Evolutionary conservation across 1,140 invertebrate genomes (phyloP), one percentile per base, ranked within the genome.

Genomic region (Pseudobourletiella spinata): DNA sequence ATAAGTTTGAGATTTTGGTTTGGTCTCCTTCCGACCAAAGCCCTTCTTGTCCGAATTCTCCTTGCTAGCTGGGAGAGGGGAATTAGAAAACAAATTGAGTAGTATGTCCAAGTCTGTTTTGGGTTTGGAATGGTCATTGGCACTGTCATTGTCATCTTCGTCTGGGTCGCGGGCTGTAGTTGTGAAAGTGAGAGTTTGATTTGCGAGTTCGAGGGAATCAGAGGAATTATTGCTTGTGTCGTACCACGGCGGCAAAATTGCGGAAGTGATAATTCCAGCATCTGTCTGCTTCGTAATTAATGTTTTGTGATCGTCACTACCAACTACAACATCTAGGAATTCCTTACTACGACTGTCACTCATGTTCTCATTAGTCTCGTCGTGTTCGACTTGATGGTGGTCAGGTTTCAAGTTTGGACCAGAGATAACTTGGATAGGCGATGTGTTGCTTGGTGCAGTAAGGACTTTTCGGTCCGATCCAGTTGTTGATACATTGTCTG

Each of bases 211-310:
- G 11, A 55, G 54, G 22, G 54, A 51, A 3, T 50, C 57, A 32
- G 26, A 35, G 4, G 28, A 26, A 28, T 57, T 63, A 3, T 56
- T 57, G 30, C 57, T 63, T 8, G 44, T 26, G 25, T 67, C 63
- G 39, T 57, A 70, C 68, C 68, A 70, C 2, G 68, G 61, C 14
- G 68, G 68, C 18, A 70, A 35, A 30, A 67, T 70, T 4, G 63
- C 68, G 20, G 68, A 67, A 0, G 68, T 70, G 3, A 70, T 52
- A 18, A 70, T 59, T 29, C 65, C 65, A 42, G 59, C 51, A 0
- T 64, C 63, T 15, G 65, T 67, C 28, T 67, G 25, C 46, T 70
- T 70, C n/a, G 65, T 70, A 2, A 70, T 35, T 20, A 70, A 29
- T 18, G 65, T 65, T 57, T 66, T 66, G 16, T 59, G 44, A 56